Base-by-base conservation (phyloP, 2,888 invertebrate species). In the Axea sp. region DNA sequence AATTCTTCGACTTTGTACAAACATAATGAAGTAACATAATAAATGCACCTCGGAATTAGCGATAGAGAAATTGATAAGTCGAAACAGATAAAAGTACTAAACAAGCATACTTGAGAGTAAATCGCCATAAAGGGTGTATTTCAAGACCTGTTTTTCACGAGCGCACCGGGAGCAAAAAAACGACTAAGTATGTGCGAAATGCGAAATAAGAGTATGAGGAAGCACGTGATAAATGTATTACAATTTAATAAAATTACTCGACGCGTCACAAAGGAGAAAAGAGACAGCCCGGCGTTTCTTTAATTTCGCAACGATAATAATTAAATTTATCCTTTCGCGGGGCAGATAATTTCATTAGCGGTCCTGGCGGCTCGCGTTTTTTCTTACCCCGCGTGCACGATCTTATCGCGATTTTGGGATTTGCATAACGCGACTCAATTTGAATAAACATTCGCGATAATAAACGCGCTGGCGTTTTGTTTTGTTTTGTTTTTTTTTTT, bases 141-240 rank as follows among this genome's bases (percentile, higher is more conserved):
- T 72, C 72, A 72, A 72, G 72, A 72, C 72, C 72, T 72, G 72
- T 72, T 72, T 72, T 64, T 72, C 64, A 57, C 57, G 26, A 49
- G 64, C 57, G 35, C 5, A 11, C 9, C 35, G n/a, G n/a, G 45
- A 65, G 51, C 45, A 65, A 65, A 72, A 69, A 71, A 65, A 35
- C 9, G 15, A 59, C 43, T 59, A 72, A 72, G 64, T 59, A 72
- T 72, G 72, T 72, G 72, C 57, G 72, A 72, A 72, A 72, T 45
- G 72, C 51, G 45, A 64, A 64, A 65, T 49, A 59, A 65, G 72
- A 65, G 53, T 73, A 60, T 11, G 26, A 45, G 51, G 19, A 59
- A 51, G 15, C 24, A 28, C 49, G 51, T 73, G 72, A 73, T 73
- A 73, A 65, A 73, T 73, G 65, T 73, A 73, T 45, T 60, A 65